Evolutionary conservation across 1,140 invertebrate species (phyloP).

Genomic region (Dinoponera quadriceps): DNA sequence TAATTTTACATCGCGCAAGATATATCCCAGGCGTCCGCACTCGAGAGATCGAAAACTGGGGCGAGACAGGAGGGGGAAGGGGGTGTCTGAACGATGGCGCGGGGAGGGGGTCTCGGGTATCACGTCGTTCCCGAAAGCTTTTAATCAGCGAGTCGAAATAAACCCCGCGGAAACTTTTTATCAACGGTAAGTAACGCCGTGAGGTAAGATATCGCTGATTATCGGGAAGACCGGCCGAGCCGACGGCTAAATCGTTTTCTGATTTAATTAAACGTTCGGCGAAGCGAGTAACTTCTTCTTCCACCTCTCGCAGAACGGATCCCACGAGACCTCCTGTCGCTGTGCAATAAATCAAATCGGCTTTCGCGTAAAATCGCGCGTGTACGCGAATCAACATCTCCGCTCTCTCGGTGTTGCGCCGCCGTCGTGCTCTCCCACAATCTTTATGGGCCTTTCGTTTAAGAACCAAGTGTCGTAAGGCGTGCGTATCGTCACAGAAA

Average conservation of each 20-base stretch:
- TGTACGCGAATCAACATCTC: background rate
- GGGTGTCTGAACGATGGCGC: background rate
- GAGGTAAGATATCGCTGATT: slow-evolving; percentile 38
- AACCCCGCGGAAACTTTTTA: slow-evolving; percentile 32
- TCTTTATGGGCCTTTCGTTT: slow-evolving; percentile 30
- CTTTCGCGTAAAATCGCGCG: slow-evolving; percentile 9
- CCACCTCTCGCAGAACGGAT: slow-evolving; percentile 22
- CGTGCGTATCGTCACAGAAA: slow-evolving; percentile 11
- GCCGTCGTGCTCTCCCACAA: background rate
- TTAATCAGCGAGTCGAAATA: slow-evolving; percentile 31
- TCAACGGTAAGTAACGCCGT: slow-evolving; percentile 18
- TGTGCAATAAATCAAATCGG: slow-evolving; percentile 19
- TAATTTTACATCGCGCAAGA: slow-evolving; percentile 19
- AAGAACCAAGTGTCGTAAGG: background rate
- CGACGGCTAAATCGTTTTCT: slow-evolving; percentile 39
- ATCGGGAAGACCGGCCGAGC: slow-evolving; percentile 8
- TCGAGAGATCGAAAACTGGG: slow-evolving; percentile 15
- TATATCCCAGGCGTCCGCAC: background rate
- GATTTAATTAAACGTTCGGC: slow-evolving; percentile 52
- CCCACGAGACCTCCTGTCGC: slow-evolving; percentile 11
- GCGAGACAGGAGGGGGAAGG: too few species aligned
- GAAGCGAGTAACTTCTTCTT: slow-evolving; percentile 43
- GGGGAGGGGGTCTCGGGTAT: background rate
- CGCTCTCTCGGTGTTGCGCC: background rate
- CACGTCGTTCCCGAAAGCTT: slow-evolving; percentile 17